Percentiles rank a stretch among this genome's conserved stretches.
Conservation (phyloP, 64 coral and sea anemone genomes). For the Acropora tenuis region DNA sequence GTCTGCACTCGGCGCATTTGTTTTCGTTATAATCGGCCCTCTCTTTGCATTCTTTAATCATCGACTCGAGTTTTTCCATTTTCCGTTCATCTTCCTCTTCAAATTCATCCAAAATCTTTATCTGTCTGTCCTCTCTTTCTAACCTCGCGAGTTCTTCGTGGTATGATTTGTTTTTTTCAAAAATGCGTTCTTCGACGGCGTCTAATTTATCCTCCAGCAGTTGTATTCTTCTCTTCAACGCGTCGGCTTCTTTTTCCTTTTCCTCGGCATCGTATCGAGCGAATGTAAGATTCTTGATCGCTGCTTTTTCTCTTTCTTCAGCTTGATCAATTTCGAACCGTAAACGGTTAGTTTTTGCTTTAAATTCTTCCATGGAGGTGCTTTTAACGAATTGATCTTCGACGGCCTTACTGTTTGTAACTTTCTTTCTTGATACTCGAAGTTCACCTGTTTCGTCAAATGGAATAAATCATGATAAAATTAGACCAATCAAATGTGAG, state of each 20-base stretch:
- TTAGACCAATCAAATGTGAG: constrained; percentile 8
- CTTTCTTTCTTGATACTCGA: background rate
- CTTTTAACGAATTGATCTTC: background rate
- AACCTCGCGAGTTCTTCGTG: constrained; percentile 10
- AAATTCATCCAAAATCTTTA: constrained; percentile 49
- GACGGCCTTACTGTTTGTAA: constrained; percentile 2
- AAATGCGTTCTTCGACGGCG: constrained; percentile 47
- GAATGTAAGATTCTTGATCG: constrained; percentile 16
- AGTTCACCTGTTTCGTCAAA: constrained; percentile 50
- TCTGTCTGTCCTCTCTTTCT: constrained; percentile 48
- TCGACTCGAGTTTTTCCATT: constrained; percentile 29
- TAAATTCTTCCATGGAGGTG: constrained; percentile 64
- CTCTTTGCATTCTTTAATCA: constrained; percentile 10
- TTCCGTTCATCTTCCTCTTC: constrained; percentile 56
- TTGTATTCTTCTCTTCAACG: constrained; percentile 24
- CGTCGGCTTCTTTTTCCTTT: constrained; percentile 39
- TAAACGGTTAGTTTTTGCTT: constrained; percentile 41
- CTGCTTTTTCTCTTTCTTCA: constrained; percentile 48
- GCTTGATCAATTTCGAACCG: constrained; percentile 53
- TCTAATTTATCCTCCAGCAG: constrained; percentile 41
- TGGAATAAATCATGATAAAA: constrained; percentile 34
- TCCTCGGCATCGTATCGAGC: constrained; percentile 15
- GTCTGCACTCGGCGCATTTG: constrained; percentile 45
- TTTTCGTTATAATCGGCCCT: constrained; percentile 45
- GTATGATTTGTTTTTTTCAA: constrained; percentile 34